A percentile compares a stretch with the other conserved stretches of the same genome.
phyloP scores from a whole-genome alignment of 2,113 vertebrate genomes.

The Phylloscopus whistleri region DNA sequence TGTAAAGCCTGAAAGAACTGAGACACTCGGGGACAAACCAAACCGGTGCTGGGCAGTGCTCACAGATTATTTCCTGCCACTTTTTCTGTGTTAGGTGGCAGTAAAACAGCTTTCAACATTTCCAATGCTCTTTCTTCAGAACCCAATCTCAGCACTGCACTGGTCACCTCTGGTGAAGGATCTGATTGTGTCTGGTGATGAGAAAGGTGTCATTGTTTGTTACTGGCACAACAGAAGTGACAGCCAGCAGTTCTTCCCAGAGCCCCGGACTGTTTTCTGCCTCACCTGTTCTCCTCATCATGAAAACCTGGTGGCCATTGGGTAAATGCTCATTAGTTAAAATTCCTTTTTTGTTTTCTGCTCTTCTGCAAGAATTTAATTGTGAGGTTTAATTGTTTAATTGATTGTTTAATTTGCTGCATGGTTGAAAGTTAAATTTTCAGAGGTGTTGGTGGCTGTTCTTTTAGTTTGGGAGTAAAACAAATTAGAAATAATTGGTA shows the following conservation, averaged over 20 bases:
- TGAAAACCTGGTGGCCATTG: conserved; percentile 86
- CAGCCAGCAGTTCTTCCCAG: conserved; percentile 86
- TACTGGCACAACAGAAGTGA: conserved; percentile 89
- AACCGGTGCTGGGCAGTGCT: not conserved
- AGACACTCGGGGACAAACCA: rapidly evolving
- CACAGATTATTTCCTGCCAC: not conserved
- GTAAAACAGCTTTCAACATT: not conserved
- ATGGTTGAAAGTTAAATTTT: not conserved
- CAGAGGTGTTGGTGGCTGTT: not conserved
- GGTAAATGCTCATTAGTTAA: conserved; percentile 71
- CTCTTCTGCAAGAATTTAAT: not conserved
- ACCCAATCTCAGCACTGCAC: conserved; percentile 81
- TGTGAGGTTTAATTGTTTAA: no score
- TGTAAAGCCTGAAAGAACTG: not conserved
- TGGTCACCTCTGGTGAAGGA: conserved; percentile 92
- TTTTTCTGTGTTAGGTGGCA: not conserved
- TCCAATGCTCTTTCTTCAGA: conserved; percentile 67
- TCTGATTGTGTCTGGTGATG: conserved; percentile 89
- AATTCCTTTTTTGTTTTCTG: not conserved
- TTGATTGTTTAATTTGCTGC: no score
- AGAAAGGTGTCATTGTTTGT: conserved; percentile 89
- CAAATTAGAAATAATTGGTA: not conserved
- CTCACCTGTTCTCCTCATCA: conserved; percentile 90
- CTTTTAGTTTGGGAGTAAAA: not conserved
- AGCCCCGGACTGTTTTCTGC: conserved; percentile 89